Evolutionary conservation across 2,797 vertebrate genomes (phyloP).

Genomic region (Xiphorhynchus erythropygius): DNA sequence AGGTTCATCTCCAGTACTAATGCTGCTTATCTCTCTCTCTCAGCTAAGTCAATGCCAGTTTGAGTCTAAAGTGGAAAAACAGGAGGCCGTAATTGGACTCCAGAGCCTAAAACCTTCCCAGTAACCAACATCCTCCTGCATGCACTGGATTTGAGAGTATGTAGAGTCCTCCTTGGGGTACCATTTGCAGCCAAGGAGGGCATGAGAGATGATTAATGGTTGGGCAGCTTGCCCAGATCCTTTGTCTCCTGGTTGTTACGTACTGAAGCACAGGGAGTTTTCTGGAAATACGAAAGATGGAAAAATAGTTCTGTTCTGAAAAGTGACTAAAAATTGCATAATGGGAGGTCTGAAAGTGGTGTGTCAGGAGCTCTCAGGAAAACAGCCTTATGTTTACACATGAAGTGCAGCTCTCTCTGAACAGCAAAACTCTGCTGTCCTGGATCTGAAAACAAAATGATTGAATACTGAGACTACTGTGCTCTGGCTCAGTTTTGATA

Average conservation of each 20-base stretch:
- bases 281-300: neutral
- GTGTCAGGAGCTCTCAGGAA: slow-evolving; percentile 43
- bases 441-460: neutral
- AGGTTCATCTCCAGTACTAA: slow-evolving; percentile 2
- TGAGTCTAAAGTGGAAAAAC: neutral
- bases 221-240: neutral
- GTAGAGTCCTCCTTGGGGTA: neutral
- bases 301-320: neutral
- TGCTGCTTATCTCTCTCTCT: slow-evolving; percentile 32
- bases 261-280: neutral
- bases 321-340: slow-evolving; percentile 12
- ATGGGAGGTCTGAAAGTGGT: neutral
- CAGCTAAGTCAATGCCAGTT: neutral
- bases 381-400: slow-evolving; percentile 52
- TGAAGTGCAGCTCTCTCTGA: slow-evolving; percentile 16
- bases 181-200: neutral
- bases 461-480: neutral
- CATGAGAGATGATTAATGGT: neutral
- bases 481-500: neutral
- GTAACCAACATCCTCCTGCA: neutral
- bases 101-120: neutral
- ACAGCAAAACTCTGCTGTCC: neutral
- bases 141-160: neutral
- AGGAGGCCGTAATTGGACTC: neutral
- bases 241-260: neutral